Base-by-base conservation (phyloP, 2,113 vertebrate genomes). In the Istiophorus platypterus region DNA sequence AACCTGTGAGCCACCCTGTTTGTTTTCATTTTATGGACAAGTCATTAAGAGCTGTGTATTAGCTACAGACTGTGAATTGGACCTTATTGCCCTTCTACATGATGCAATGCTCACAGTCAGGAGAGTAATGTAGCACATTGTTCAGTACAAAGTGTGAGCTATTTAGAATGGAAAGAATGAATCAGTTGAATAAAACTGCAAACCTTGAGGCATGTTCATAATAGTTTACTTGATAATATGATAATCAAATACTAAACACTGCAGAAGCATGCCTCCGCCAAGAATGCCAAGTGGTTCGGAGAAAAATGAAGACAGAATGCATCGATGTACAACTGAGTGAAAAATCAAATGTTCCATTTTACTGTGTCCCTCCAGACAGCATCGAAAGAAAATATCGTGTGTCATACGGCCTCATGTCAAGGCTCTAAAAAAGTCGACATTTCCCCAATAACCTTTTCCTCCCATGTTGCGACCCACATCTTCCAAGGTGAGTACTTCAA, bases 1-100 rank as follows among this genome's bases (percentile, higher is more conserved):
- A 89, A 87, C 89, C 91, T 92, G 91, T 72, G 88, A 72, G 82
- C 66, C 82, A 45, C 41, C 59, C 78, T 90, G 76, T 92, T 89
- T 90, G 89, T 89, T 86, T 88, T 89, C 63, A 73, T 79, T 81
- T 81, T 52, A 31, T 1, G 11, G 22, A 70, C 26, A 64, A 88
- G 81, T 86, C 92, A 87, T 90, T 82, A 81, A 47, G 70, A 70
- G 58, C 56, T 31, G 34, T 7, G 54, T 47, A 54, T 81, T 71
- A 41, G 76, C 54, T 57, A 24, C 31, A 72, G 75, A 78, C 62
- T 59, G 69, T 17, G 15, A 87, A 73, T 70, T 68, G 57, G 63
- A 77, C 76, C 76, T 78, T 45, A 63, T 66, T 77, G 72, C 65
- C 67, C 77, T 71, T 76, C 51, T 34, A 54, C 71, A 75, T 87